Conservation (phyloP, 2,113 vertebrate genomes). For the Sebastes schlegelii region DNA sequence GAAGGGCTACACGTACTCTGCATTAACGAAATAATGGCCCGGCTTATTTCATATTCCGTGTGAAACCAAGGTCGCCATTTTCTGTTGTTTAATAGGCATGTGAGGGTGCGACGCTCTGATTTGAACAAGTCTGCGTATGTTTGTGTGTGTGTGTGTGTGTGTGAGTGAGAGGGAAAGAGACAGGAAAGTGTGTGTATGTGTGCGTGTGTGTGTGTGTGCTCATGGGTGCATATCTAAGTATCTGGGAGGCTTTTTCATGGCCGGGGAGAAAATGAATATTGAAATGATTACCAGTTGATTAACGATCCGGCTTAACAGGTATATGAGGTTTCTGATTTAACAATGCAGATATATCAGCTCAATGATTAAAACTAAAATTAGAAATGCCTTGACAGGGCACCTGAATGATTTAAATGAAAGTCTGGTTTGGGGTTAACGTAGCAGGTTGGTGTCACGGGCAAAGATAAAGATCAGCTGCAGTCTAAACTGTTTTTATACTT, state of each 20-base stretch:
- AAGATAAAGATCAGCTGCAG: constrained; percentile 7
- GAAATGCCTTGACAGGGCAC: constrained; percentile 56
- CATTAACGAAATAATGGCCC: constrained; percentile 84
- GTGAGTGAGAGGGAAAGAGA: background rate
- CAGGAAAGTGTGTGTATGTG: background rate
- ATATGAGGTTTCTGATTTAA: constrained; percentile 74
- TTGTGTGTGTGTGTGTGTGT: constrained; percentile 10
- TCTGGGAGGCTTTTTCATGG: constrained; percentile 53
- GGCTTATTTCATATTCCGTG: constrained; percentile 84
- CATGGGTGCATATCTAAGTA: constrained; percentile 52
- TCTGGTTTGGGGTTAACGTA: constrained; percentile 7
- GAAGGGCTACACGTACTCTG: constrained; percentile 78
- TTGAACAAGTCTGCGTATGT: constrained; percentile 26
- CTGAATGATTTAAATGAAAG: constrained; percentile 60
- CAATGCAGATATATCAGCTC: constrained; percentile 70
- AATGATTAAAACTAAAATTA: constrained; percentile 76
- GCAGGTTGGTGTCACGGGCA: constrained; percentile 27
- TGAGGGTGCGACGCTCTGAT: constrained; percentile 78
- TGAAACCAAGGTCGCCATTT: constrained; percentile 85
- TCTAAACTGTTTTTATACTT: constrained; percentile 1
- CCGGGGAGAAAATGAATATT: constrained; percentile 63
- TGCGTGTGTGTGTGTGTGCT: background rate
- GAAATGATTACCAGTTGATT: constrained; percentile 74
- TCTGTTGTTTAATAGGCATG: constrained; percentile 80
- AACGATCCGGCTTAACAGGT: constrained; percentile 69